Conservation (phyloP, 1,140 invertebrate genomes). For the Carposina sasakii region DNA sequence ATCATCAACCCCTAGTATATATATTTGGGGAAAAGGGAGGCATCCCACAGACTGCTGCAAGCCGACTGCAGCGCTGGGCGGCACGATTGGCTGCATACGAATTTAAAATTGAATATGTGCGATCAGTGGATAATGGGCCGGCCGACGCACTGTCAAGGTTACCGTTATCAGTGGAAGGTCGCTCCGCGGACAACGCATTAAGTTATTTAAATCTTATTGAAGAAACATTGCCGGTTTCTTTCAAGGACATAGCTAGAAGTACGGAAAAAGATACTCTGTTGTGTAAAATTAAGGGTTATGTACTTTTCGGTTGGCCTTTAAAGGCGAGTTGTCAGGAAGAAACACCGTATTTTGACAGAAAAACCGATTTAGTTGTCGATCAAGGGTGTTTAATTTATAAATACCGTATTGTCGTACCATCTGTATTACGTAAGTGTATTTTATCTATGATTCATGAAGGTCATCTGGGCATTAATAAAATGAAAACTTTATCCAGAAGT, state of each 20-base stretch:
- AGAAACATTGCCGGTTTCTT: slow-evolving; percentile 21
- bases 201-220: slow-evolving; percentile 16
- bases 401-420: slow-evolving; percentile 44
- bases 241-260: slow-evolving; percentile 24
- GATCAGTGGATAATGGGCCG: slow-evolving; percentile 20
- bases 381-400: slow-evolving; percentile 20
- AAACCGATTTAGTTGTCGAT: slow-evolving; percentile 9
- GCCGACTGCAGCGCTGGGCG: slow-evolving; percentile 28
- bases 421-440: slow-evolving; percentile 23
- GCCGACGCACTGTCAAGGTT: slow-evolving; percentile 28
- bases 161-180: slow-evolving; percentile 12
- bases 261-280: slow-evolving; percentile 22
- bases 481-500: slow-evolving; percentile 52
- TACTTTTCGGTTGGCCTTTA: slow-evolving; percentile 17
- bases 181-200: not conserved
- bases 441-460: slow-evolving; percentile 44
- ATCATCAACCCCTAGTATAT: slow-evolving; percentile 51
- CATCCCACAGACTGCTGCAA: slow-evolving; percentile 32
- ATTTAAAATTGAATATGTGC: slow-evolving; percentile 27
- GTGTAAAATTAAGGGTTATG: slow-evolving; percentile 27
- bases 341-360: slow-evolving; percentile 15
- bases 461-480: slow-evolving; percentile 50
- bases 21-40: slow-evolving; percentile 29
- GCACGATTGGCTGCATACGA: slow-evolving; percentile 29
- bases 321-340: not conserved